These are phyloP conservation scores for Etheostoma cragini DNA, from an alignment of 2,113 vertebrate species.

Conservation along the genomic window DNA sequence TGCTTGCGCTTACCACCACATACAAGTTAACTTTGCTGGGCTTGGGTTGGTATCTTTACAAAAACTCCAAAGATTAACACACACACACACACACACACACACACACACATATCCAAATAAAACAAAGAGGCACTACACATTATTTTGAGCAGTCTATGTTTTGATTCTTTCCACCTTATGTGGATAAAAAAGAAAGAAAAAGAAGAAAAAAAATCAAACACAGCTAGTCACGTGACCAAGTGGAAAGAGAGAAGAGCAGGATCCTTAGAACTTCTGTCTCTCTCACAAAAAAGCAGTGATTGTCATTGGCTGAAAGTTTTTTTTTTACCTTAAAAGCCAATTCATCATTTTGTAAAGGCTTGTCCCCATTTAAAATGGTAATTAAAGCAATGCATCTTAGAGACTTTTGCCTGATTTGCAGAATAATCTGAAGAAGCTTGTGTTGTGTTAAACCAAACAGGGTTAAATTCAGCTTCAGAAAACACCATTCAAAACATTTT, in stretches of 20 bases:
- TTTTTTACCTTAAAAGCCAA: constrained; percentile 56
- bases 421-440: constrained; percentile 55
- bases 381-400: constrained; percentile 68
- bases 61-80: background rate
- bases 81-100: constrained; percentile 5
- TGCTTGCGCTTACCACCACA: background rate
- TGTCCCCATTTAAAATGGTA: constrained; percentile 70
- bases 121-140: background rate
- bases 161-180: constrained; percentile 42
- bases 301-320: constrained; percentile 36
- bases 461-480: constrained; percentile 43
- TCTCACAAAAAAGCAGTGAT: constrained; percentile 19
- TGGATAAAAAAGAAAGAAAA: no score
- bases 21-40: background rate
- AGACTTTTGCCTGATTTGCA: constrained; percentile 44
- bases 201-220: background rate
- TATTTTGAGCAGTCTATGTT: constrained; percentile 10
- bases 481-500: constrained; percentile 31
- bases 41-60: background rate
- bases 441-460: constrained; percentile 40
- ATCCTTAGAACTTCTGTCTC: constrained; percentile 36
- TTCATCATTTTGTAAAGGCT: constrained; percentile 66
- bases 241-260: constrained; percentile 58
- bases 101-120: constrained; percentile 3
- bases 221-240: constrained; percentile 45